Base-by-base conservation (phyloP, 2,113 vertebrate species). In the Cyanoramphus novaezelandiae region DNA sequence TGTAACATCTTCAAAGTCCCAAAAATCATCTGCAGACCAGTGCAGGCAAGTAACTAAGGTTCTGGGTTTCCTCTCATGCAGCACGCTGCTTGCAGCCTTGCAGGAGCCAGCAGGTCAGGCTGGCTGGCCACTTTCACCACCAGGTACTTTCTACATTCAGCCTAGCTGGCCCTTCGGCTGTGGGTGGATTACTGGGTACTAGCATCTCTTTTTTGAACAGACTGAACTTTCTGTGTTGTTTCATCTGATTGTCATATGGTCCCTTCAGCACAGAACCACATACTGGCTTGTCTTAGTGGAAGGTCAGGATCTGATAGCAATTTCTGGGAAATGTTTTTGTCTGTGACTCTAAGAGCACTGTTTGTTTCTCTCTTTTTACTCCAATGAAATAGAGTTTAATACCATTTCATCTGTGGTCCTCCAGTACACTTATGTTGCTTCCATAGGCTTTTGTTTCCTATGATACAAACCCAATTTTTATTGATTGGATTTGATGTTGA, bases 311-410 rank as follows among this genome's bases (percentile, higher is more conserved):
- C 46, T 86, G 91, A 68, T 17, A 90, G 23, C 3, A 0, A 20
- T 74, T 93, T 93, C 89, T 88, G 86, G 57, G 64, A 95, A 94
- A 91, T 91, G 33, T 55, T 88, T 95, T 85, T 85, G 14, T 21
- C 50, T 55, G 12, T 55, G 46, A 49, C 59, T 86, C 13, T 47
- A 64, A 78, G 17, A 89, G 52, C 6, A 11, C 25, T 86, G 21
- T 82, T 92, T 83, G 9, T 91, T 81, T 88, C 31, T 49, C 28
- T 57, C 41, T 43, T 39, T 59, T 78, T 71, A 68, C 44, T 60
- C 39, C 35, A 68, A 1, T 64, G 39, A 75, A 84, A 72, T 77
- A 65, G 29, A 68, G 16, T 24, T 64, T 21, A 59, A 57, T 92
- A 13, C 28, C n/a, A 7, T 81, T 25, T 92, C 46, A 84, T 75